These are phyloP conservation scores for Bucorvus abyssinicus DNA, from an alignment of 2,797 vertebrate species.

Conservation along the genomic window DNA sequence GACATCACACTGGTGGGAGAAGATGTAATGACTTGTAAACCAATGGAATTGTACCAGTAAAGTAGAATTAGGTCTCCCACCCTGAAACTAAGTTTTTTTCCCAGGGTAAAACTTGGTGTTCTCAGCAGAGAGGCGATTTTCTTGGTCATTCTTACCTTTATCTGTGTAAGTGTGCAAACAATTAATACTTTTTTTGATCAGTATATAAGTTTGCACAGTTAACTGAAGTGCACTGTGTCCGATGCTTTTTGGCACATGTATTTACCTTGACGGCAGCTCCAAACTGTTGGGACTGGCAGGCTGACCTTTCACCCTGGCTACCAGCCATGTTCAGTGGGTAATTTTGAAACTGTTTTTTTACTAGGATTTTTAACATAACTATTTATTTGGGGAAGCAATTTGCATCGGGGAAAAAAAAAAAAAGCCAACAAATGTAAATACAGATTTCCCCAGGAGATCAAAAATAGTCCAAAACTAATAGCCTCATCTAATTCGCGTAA, in stretches of 20 bases:
- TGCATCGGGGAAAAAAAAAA: not conserved
- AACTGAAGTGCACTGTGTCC: not conserved
- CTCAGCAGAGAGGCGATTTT: not conserved
- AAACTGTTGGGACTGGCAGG: not conserved
- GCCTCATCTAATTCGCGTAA: conserved; percentile 43
- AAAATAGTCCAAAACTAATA: conserved; percentile 61
- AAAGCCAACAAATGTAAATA: not conserved
- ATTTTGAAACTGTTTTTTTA: conserved; percentile 29
- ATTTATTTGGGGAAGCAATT: conserved; percentile 41
- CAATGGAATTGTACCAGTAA: not conserved
- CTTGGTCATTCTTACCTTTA: not conserved
- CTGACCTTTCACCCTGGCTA: conserved; percentile 51
- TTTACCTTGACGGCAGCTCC: conserved; percentile 8
- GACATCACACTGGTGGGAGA: not conserved
- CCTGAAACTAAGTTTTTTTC: not conserved
- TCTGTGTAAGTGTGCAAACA: not conserved
- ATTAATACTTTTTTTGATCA: not conserved
- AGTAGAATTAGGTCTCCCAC: not conserved
- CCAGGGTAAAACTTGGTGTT: not conserved
- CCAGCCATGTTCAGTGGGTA: not conserved
- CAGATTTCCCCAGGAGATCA: conserved; percentile 24
- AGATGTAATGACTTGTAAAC: not conserved
- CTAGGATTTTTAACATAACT: conserved; percentile 38
- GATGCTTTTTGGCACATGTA: not conserved
- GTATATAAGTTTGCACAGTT: not conserved